These are phyloP conservation scores for honey bee (Apis mellifera) DNA, from an alignment of 1,140 invertebrate species.

Conservation along the genomic window Amel_HAv3.1 CM009941.2:12665001-12665500, in stretches of 20 bases:
- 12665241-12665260: background rate
- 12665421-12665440: background rate
- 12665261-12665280: background rate
- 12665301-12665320: constrained; percentile 18
- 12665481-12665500: background rate
- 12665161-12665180: background rate
- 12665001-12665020: background rate
- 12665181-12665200: background rate
- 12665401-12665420: background rate
- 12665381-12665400: constrained; percentile 4
- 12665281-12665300: constrained; percentile 9
- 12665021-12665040: background rate
- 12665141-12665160: background rate
- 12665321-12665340: constrained; percentile 7
- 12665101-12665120: background rate
- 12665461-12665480: constrained; percentile 4
- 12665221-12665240: background rate
- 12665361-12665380: constrained; percentile 16
- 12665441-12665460: background rate
- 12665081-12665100: background rate
- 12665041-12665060: background rate
- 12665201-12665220: background rate
- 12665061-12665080: background rate
- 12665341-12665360: background rate
- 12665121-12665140: background rate